Base-by-base conservation (phyloP, 2,113 vertebrate genomes). In the Sorex fumeus region DNA sequence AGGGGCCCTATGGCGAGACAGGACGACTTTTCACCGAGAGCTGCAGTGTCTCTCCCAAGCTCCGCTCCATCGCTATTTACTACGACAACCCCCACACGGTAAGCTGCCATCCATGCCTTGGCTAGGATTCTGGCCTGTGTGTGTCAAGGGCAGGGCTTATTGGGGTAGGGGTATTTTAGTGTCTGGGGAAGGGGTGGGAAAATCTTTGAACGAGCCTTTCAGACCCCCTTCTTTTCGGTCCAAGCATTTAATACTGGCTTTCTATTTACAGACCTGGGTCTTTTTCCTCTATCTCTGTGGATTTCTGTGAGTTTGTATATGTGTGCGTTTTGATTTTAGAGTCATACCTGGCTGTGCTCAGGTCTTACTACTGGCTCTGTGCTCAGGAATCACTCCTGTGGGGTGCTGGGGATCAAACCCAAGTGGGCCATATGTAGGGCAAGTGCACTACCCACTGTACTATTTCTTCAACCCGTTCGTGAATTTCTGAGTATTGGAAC, bases 41-140 rank as follows among this genome's bases (percentile, higher is more conserved):
- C 95, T 98, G 97, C 96, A 98, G 97, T 57, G 96, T 99, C 95
- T 99, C 98, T 50, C 99, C 99, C 0, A 98, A 98, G 86, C 98
- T 99, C 32, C 96, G 97, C 53, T 97, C 97, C 83, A 97, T 99
- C 0, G 98, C 98, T 0, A 92, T 99, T 93, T 99, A 98, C 98
- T 99, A 99, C 1, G 98, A 99, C 97, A 98, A 98, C 93, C 99
- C 99, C 25, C 98, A 98, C 89, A 97, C 98, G 98, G 99, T 99
- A 98, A 99, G 97, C 57, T 92, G 32, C 32, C 80, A 74, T 23
- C 30, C 28, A 36, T 8, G 43, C 43, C 57, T 12, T 25, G 78
- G 43, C 1, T 69, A 76, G 60, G 66, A 64, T 90, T 87, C 77
- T 7, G 2, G 28, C 28, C 40, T 23, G 4, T 18, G 32, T 50